Conservation (phyloP, 2,888 invertebrate genomes). For the Agonum fuliginosum region DNA sequence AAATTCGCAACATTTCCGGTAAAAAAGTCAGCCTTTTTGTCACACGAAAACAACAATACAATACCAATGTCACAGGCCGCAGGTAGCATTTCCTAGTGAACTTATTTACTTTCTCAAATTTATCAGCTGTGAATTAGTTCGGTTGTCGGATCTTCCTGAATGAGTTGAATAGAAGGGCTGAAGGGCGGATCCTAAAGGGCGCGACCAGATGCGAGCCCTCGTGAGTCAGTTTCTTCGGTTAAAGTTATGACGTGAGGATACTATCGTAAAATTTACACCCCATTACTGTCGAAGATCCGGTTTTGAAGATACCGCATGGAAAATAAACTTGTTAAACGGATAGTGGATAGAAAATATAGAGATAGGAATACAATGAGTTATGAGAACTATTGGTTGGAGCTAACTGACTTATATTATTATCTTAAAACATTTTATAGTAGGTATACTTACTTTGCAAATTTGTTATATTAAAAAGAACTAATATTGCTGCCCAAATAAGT, state of each 20-base stretch:
- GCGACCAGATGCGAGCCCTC: conserved; percentile 50
- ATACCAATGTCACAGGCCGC: not conserved
- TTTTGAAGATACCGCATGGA: conserved; percentile 27
- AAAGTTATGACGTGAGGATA: conserved; percentile 67
- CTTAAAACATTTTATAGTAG: too few relatives aligned
- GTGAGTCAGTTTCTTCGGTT: too few relatives aligned
- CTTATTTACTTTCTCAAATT: conserved; percentile 34
- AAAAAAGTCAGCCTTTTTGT: too few relatives aligned
- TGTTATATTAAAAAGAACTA: too few relatives aligned
- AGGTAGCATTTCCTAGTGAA: not conserved
- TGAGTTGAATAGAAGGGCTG: conserved; percentile 16
- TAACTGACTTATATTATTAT: too few relatives aligned
- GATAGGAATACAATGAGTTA: too few relatives aligned
- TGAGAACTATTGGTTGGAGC: too few relatives aligned
- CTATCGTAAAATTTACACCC: conserved; percentile 71
- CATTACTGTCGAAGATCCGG: conserved; percentile 68
- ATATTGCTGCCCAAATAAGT: too few relatives aligned
- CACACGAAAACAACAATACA: too few relatives aligned
- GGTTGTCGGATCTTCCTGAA: conserved; percentile 21
- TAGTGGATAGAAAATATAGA: too few relatives aligned
- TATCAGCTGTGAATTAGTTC: conserved; percentile 56
- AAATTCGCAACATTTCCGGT: too few relatives aligned
- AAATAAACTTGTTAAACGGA: conserved; percentile 20
- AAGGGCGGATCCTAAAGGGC: conserved; percentile 46
- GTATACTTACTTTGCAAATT: too few relatives aligned